Base-by-base conservation (phyloP, 1,140 invertebrate genomes). In the Drosophila pectinifera region DNA sequence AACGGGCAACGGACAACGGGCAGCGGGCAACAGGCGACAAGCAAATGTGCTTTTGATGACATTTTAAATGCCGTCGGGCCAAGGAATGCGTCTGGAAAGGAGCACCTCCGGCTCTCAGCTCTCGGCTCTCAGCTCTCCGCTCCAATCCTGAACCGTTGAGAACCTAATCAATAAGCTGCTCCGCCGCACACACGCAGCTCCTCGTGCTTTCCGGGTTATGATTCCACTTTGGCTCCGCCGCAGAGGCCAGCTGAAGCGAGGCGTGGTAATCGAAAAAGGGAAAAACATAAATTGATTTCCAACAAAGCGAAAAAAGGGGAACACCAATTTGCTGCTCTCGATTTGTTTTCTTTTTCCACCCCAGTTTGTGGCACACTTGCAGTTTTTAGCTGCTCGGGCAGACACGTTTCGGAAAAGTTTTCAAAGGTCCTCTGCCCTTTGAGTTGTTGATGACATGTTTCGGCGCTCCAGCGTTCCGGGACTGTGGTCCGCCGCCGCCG, bases 1-100 rank as follows among this genome's bases (percentile, higher is more conserved):
- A 11, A 28, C 7, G 7, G 26, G 26, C 42, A 28, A n/a, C n/a
- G n/a, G n/a, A n/a, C n/a, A n/a, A n/a, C n/a, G n/a, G n/a, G n/a
- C n/a, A n/a, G n/a, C 22, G 22, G 22, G 22, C 22, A 22, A 28
- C 16, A 48, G 46, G 46, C 46, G 20, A 58, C 13, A 34, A 20
- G 54, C 83, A 86, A 86, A 86, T 86, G 83, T 79, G 48, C 75
- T 88, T 88, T 83, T 86, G 83, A 86, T 86, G 83, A 64, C 83
- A 79, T 72, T 88, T 65, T 75, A 75, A 79, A 75, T 59, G 81
- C 34, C 48, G 31, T 18, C 36, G 31, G 48, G 63, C 67, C 41
- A 10, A 41, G 57, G 42, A 67, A 78, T 77, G 41, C 55, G 38
- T 59, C 18, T 24, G 28, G 11, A 16, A 24, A 20, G 14, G 13